Evolutionary conservation across 1,140 invertebrate genomes (phyloP).

Genomic region (Thaumetopoea pityocampa): DNA sequence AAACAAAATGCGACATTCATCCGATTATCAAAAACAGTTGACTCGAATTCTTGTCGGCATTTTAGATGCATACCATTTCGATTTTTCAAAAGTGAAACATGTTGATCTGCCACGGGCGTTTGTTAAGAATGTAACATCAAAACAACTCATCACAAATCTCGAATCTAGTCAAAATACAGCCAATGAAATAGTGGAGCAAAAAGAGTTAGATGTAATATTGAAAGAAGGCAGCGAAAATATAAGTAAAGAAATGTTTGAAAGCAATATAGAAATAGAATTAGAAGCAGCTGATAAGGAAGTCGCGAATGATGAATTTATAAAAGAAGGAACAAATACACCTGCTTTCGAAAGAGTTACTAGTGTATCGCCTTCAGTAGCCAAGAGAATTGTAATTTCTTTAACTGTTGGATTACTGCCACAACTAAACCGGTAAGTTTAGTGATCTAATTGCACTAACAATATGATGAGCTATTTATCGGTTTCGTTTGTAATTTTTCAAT

Average conservation of each 20-base stretch:
- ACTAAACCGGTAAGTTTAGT: slow-evolving; percentile 65
- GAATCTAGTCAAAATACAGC: slow-evolving; percentile 8
- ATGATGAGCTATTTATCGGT: too few species aligned
- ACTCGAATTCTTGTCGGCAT: slow-evolving; percentile 89
- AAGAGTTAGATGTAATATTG: slow-evolving; percentile 8
- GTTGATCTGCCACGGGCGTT: slow-evolving; percentile 57
- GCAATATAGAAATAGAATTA: slow-evolving; percentile 42
- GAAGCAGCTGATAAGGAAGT: slow-evolving; percentile 40
- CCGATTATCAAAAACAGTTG: slow-evolving; percentile 88
- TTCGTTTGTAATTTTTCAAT: too few species aligned
- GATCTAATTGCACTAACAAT: too few species aligned
- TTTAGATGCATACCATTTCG: slow-evolving; percentile 95
- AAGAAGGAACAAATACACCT: slow-evolving; percentile 50
- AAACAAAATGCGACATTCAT: slow-evolving; percentile 80
- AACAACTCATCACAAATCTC: slow-evolving; percentile 2
- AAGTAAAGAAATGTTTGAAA: slow-evolving; percentile 37
- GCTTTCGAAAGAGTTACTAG: slow-evolving; percentile 77
- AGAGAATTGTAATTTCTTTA: slow-evolving; percentile 83
- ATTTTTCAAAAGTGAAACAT: slow-evolving; percentile 82
- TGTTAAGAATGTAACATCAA: slow-evolving; percentile 34
- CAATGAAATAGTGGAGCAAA: slow-evolving; percentile 16
- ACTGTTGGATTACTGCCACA: slow-evolving; percentile 74
- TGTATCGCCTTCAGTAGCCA: slow-evolving; percentile 84
- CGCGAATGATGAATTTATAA: slow-evolving; percentile 48
- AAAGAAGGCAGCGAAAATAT: slow-evolving; percentile 22